phyloP scores from a whole-genome alignment of 2,113 vertebrate species.

The Stercorarius parasiticus region DNA sequence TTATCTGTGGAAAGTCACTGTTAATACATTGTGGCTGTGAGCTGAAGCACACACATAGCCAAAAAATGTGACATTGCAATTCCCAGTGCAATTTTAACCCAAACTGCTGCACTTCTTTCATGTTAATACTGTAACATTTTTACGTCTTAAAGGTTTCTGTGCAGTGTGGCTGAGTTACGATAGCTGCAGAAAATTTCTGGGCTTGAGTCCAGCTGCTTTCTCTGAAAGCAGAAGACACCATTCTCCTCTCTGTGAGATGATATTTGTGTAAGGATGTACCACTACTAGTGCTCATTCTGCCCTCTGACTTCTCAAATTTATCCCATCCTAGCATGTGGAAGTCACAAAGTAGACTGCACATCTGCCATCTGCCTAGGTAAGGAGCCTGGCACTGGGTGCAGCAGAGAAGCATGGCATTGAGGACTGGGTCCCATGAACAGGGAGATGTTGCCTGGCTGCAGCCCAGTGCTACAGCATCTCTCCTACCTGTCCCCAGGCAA shows the following conservation, averaged over 20 bases:
- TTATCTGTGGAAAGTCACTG: background rate
- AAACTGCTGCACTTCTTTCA: background rate
- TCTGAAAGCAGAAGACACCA: background rate
- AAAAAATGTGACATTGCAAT: background rate
- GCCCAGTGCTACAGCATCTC: background rate
- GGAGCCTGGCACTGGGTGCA: background rate
- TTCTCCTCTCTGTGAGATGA: background rate
- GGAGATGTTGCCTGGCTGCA: background rate
- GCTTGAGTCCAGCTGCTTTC: slow-evolving; percentile 24
- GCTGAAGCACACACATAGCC: background rate
- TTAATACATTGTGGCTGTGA: background rate
- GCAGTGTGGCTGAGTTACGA: background rate
- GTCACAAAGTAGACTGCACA: background rate
- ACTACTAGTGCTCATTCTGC: background rate
- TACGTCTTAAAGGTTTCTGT: background rate
- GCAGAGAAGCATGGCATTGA: background rate
- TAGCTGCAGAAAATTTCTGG: slow-evolving; percentile 1
- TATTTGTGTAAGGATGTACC: background rate
- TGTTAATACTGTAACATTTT: background rate
- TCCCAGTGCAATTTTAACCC: background rate
- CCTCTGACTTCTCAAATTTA: background rate
- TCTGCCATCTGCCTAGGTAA: rapidly evolving
- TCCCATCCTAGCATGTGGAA: background rate
- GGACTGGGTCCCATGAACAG: background rate
- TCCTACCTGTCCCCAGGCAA: background rate